Conservation (phyloP, 2,113 vertebrate genomes). For the Leucosticte australis region DNA sequence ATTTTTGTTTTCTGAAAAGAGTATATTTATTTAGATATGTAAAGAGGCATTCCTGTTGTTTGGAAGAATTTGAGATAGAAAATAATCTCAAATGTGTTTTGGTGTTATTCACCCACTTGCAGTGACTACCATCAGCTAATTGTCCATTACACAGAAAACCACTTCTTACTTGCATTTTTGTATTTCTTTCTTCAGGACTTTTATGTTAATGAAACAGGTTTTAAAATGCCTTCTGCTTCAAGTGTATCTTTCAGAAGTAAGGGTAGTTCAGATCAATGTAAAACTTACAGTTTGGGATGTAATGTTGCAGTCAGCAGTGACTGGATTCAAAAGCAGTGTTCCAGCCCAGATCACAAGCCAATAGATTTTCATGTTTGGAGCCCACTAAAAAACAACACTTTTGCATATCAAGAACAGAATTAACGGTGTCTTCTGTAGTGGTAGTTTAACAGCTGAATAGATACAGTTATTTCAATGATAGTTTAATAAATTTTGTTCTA, state of each 20-base stretch:
- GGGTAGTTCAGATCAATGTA: not conserved
- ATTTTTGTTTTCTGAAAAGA: not conserved
- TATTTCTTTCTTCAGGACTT: not conserved
- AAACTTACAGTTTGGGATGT: slow-evolving; percentile 71
- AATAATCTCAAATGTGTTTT: not conserved
- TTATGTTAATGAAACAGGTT: not conserved
- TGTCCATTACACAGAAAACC: not conserved
- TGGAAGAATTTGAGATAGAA: not conserved
- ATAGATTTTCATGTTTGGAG: slow-evolving; percentile 59
- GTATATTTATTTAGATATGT: not conserved
- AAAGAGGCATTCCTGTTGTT: not conserved
- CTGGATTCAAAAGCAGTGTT: slow-evolving; percentile 19
- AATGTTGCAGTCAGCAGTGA: slow-evolving; percentile 9
- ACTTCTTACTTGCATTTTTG: not conserved
- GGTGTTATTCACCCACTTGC: not conserved
- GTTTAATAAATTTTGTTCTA: not conserved
- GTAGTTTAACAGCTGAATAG: not conserved
- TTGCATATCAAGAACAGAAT: not conserved
- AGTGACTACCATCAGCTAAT: not conserved
- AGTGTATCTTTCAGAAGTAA: not conserved
- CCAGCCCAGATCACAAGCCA: slow-evolving; percentile 40
- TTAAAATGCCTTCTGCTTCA: not conserved
- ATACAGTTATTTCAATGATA: not conserved
- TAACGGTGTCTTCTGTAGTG: not conserved
- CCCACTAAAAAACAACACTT: slow-evolving; percentile 52